Evolutionary conservation across 2,888 invertebrate genomes (phyloP), one percentile per base, ranked within the genome.

Genomic region (Operophtera brumata): DNA sequence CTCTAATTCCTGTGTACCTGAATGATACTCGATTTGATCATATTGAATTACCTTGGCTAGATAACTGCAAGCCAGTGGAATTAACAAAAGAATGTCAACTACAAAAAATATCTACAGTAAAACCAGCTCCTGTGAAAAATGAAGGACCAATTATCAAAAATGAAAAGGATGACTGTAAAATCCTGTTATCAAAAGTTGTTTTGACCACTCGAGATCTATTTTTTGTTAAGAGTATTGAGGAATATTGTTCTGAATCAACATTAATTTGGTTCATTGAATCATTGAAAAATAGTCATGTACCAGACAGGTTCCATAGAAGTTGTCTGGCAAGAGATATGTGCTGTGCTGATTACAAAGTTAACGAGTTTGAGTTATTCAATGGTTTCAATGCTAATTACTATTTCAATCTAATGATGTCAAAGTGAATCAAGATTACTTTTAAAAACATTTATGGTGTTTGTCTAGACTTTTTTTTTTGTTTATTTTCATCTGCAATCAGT

Each of bases 1-100:
- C 71, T 5, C 66, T 65, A 30, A 54, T 69, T 44, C 81, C 82
- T 44, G 77, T 75, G 9, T 83, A 81, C 52, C 56, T 71, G 63
- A 60, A 75, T 64, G 74, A 82, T 45, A 44, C 55, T 28, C 62
- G 82, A 47, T 82, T 82, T 61, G 60, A 61, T 35, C 26, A 37
- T 37, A 34, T 62, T 64, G 42, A 56, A 43, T 51, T 50, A 54
- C 39, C 54, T 30, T 57, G 48, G 54, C 12, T 54, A 3, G 11
- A 45, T 30, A 50, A 55, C 8, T 55, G 35, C 35, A 43, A 55
- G n/a, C 55, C 55, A 4, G 20, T 55, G 14, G 34, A 25, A 28
- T 5, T 51, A 40, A 25, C 37, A 37, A 26, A 46, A 34, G 5
- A 25, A 43, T 11, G 30, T 8, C 25, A 32, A 20, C 20, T 4